phyloP scores from a whole-genome alignment of 2,888 invertebrate genomes.

The Dryococelus australis region DNA sequence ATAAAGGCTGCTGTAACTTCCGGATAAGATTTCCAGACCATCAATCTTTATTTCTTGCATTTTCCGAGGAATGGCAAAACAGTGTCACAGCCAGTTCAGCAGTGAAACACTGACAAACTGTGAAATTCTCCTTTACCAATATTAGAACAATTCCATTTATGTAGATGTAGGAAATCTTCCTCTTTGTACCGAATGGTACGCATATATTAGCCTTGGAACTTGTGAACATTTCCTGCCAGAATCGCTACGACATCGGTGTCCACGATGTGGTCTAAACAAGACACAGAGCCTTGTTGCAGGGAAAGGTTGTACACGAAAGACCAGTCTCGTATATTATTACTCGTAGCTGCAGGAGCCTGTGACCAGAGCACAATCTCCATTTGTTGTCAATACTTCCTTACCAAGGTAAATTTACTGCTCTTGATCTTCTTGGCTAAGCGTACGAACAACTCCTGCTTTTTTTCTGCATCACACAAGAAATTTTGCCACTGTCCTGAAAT shows the following conservation, averaged over 20 bases:
- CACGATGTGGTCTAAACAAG: neutral
- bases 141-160: neutral
- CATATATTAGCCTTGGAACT: neutral
- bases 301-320: neutral
- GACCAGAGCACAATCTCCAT: too few relatives aligned
- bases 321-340: neutral
- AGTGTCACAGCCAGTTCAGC: neutral
- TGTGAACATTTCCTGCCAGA: neutral
- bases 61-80: neutral
- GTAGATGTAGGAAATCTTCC: neutral
- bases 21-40: too few relatives aligned
- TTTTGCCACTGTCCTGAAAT: neutral
- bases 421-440: too few relatives aligned
- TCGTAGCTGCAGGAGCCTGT: neutral
- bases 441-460: neutral
- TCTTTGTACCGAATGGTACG: neutral
- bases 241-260: neutral
- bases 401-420: too few relatives aligned
- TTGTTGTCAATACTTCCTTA: too few relatives aligned
- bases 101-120: neutral
- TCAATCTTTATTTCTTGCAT: neutral
- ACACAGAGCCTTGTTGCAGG: neutral
- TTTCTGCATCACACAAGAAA: neutral
- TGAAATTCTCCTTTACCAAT: neutral
- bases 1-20: too few relatives aligned